Base-by-base conservation (phyloP, 2,797 vertebrate species). In the Peromyscus nudipes region DNA sequence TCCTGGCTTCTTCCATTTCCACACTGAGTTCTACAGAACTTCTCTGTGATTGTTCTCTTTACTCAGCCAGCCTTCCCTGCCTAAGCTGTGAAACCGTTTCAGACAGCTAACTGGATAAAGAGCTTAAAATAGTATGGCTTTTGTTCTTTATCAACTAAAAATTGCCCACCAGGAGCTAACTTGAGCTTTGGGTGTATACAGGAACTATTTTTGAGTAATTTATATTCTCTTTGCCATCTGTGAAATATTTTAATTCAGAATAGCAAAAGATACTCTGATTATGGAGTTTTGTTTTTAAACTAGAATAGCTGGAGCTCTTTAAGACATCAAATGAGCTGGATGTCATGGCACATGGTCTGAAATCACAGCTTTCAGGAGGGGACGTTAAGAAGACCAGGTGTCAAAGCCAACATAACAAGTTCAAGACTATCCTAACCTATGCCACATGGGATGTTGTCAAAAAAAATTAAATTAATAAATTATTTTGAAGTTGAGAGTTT, bases 71-170 rank as follows among this genome's bases (percentile, higher is more conserved):
- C 92, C 95, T 96, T 97, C 96, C 37, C 97, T 97, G 97, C 92
- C 97, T 96, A 92, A 98, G 96, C 96, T 96, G 89, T 93, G 95
- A 98, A 98, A 98, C 96, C 62, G 92, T 98, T 98, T 98, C 97
- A 98, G 96, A 91, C 97, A 98, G 97, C 95, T 98, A 98, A 98
- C 97, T 98, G 98, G 98, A 98, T 98, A 98, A 98, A 97, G 96
- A 97, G 97, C 97, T 98, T 98, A 98, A 98, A 98, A 98, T 98
- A 98, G 97, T 62, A 55, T 97, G 97, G 93, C 90, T 92, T 97
- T 98, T 97, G 98, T 96, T 98, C 95, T 98, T 98, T 98, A 98
- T 98, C 98, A 98, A 98, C 97, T 98, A 98, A 97, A 98, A 98
- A 97, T 98, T 98, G 98, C 97, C 97, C 98, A 96, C 94, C 87